Conservation (phyloP, 1,140 invertebrate genomes). For the Zophobas morio region DNA sequence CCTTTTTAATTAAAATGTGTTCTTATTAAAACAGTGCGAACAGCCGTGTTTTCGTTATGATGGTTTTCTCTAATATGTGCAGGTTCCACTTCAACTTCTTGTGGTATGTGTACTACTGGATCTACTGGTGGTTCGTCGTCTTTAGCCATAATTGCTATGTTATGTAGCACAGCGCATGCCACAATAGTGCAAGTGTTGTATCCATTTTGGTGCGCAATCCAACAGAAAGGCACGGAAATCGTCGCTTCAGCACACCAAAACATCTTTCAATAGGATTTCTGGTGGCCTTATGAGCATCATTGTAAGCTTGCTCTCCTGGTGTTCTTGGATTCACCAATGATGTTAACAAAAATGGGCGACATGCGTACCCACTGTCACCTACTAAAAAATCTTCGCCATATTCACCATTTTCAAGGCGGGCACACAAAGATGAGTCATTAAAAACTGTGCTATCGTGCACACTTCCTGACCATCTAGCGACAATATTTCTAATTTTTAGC, state of each 20-base stretch:
- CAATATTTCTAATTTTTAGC: not conserved
- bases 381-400: not conserved
- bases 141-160: not conserved
- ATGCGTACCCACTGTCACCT: not conserved
- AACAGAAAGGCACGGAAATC: not conserved
- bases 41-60: conserved; percentile 1
- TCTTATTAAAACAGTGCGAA: not conserved
- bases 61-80: not conserved
- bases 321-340: not conserved
- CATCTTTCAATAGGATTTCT: conserved; percentile 8
- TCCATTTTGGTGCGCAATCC: not conserved
- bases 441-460: not conserved
- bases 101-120: not conserved
- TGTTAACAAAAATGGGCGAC: not conserved
- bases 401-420: not conserved
- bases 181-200: not conserved
- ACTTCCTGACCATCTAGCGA: not conserved
- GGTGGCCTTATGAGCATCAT: not conserved
- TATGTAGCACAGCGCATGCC: not conserved
- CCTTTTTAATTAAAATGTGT: conserved; percentile 1
- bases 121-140: not conserved
- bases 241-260: not conserved
- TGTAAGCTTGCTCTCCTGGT: not conserved
- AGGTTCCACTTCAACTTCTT: not conserved
- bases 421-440: conserved; percentile 1